A percentile compares a stretch with the other conserved stretches of the same genome.
Evolutionary conservation across 92 coral and sea anemone species (phyloP).

Genomic region (Actinostola sp.): DNA sequence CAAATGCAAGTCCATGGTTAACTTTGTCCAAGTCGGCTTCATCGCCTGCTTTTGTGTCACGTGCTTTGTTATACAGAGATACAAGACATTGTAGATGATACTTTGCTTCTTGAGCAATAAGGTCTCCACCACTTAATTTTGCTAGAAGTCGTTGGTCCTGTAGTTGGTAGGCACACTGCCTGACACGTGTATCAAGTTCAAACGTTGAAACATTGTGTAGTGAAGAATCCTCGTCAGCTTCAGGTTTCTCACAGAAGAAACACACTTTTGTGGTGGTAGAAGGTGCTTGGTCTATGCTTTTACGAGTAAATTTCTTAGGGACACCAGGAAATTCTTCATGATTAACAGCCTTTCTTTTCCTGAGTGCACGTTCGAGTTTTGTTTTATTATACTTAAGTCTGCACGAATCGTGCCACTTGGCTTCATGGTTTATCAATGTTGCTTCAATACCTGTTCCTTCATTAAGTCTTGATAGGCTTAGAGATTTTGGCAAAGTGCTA

Average conservation of each 20-base stretch:
- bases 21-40: constrained; percentile 28
- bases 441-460: constrained; percentile 58
- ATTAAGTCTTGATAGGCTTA: constrained; percentile 12
- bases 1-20: constrained; percentile 43
- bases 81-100: constrained; percentile 40
- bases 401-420: constrained; percentile 63
- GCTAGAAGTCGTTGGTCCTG: constrained; percentile 39
- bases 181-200: constrained; percentile 36
- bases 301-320: constrained; percentile 33
- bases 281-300: constrained; percentile 10
- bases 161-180: constrained; percentile 35
- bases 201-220: constrained; percentile 53
- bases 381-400: constrained; percentile 58
- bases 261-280: constrained; percentile 15
- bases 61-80: constrained; percentile 10
- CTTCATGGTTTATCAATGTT: constrained; percentile 44
- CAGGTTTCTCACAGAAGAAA: constrained; percentile 46
- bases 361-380: constrained; percentile 58
- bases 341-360: constrained; percentile 24
- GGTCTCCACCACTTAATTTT: constrained; percentile 51
- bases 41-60: background rate
- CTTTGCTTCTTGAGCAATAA: constrained; percentile 52
- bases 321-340: constrained; percentile 19
- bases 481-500: constrained; percentile 19
- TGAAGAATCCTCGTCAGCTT: constrained; percentile 23